A percentile compares a stretch with the other conserved stretches of the same genome.
Conservation (phyloP, 2,888 invertebrate genomes). For the Clivina fossor region DNA sequence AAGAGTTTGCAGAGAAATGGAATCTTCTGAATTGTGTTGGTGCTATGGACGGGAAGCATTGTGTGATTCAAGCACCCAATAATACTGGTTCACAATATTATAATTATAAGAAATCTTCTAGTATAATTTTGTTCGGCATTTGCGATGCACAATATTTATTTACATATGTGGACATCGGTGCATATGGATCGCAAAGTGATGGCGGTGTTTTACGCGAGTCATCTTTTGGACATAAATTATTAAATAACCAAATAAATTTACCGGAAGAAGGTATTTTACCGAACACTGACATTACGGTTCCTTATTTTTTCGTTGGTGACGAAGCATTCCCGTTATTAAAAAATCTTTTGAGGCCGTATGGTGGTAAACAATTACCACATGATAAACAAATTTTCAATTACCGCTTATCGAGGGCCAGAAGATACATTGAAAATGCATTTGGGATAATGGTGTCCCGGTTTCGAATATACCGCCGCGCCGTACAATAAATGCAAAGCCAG, state of each 20-base stretch:
- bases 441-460: slow-evolving; percentile 17
- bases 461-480: neutral
- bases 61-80: slow-evolving; percentile 34
- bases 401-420: neutral
- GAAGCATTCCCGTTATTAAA: slow-evolving; percentile 3
- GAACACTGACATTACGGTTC: neutral
- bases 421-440: slow-evolving; percentile 17
- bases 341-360: slow-evolving; percentile 7
- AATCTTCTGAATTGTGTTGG: slow-evolving; percentile 39
- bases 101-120: slow-evolving; percentile 38
- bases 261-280: slow-evolving; percentile 7
- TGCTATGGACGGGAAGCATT: slow-evolving; percentile 35
- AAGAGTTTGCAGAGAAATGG: slow-evolving; percentile 29
- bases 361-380: neutral
- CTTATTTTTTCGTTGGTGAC: slow-evolving; percentile 8
- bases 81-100: slow-evolving; percentile 34
- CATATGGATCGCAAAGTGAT: slow-evolving; percentile 41
- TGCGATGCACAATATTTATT: slow-evolving; percentile 42
- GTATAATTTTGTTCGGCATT: slow-evolving; percentile 38
- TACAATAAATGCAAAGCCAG: slow-evolving; percentile 1
- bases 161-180: slow-evolving; percentile 40
- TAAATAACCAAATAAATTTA: slow-evolving; percentile 16
- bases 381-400: slow-evolving; percentile 6
- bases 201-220: slow-evolving; percentile 38
- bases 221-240: slow-evolving; percentile 8